These are phyloP conservation scores for Plagodis pulveraria DNA, from an alignment of 2,888 invertebrate genomes.

Conservation along the genomic window DNA sequence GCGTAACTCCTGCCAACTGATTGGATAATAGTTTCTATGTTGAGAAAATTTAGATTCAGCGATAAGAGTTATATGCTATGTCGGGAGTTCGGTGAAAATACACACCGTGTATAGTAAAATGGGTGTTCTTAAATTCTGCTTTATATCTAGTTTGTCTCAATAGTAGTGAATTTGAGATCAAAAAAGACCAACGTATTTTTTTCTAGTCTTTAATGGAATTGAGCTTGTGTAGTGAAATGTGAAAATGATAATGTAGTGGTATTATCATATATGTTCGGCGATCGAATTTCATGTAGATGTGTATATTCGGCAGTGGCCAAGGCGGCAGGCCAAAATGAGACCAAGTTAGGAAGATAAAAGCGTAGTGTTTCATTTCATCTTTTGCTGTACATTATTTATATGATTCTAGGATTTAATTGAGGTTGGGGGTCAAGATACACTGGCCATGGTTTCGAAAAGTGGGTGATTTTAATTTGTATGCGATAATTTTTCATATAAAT, in stretches of 20 bases:
- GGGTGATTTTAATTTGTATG: too few species aligned
- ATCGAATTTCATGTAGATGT: conserved; percentile 10
- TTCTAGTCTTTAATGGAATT: conserved; percentile 1
- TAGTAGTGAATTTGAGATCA: conserved; percentile 2
- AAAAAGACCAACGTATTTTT: conserved; percentile 18
- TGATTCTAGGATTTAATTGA: background rate
- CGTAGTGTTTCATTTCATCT: conserved; percentile 20
- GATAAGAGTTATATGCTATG: too few species aligned
- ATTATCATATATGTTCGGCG: conserved; percentile 2
- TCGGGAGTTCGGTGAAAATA: too few species aligned
- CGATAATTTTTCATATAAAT: too few species aligned
- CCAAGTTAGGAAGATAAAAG: conserved; percentile 32
- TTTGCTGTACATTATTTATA: conserved; percentile 1
- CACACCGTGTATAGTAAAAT: too few species aligned
- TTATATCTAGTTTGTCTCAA: too few species aligned
- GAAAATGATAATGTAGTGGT: conserved; percentile 8
- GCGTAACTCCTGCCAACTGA: too few species aligned
- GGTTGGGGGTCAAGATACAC: too few species aligned
- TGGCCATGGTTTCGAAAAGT: too few species aligned
- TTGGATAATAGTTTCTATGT: too few species aligned
- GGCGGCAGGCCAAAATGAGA: conserved; percentile 32
- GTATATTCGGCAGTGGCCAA: conserved; percentile 16
- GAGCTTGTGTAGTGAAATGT: background rate
- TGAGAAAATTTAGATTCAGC: too few species aligned
- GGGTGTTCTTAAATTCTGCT: too few species aligned